Base-by-base conservation (phyloP, 2,888 invertebrate species). In the Scaptomyza flava region DNA sequence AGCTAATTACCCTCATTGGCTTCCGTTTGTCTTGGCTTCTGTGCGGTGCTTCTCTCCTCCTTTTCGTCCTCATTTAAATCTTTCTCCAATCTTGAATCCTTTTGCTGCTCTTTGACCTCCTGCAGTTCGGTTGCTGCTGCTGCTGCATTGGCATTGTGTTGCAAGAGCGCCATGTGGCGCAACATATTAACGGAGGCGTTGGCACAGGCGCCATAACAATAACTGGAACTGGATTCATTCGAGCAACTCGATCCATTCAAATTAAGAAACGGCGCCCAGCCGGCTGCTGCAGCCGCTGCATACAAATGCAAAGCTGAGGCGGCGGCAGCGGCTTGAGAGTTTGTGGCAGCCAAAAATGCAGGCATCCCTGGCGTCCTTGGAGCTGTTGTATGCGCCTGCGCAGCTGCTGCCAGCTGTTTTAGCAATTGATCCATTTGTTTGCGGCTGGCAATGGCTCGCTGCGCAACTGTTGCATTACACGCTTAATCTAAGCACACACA, bases 271-370 rank as follows among this genome's bases (percentile, higher is more conserved):
- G 94, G 95, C 72, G 94, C 93, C 93, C 94, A 95, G 64, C 93
- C 92, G 68, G 93, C 95, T 90, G 95, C 95, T 89, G 93, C 95
- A 89, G 95, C 95, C 89, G 51, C 36, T 51, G 95, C 95, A 91
- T 95, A 95, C 81, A 95, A 92, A 90, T 95, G 94, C 91, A 95
- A 92, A 89, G 95, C 94, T 91, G 95, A 94, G 27, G 71, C 65
- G 2, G 79, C 68, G 52, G 34, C 38, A 14, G 38, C 14, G 5
- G 95, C 68, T 50, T 72, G 72, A 3, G 75, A 61, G 33, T n/a
- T 43, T 9, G 43, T n/a, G 34, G 43, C 11, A 31, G 50, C 7
- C 31, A 23, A 41, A 31, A 23, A 3, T 9, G 17, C 4, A 52
- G 66, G 12, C 42, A 58, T 23, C 43, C 60, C 47, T 6, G 66